These are phyloP conservation scores for Baronia brevicornis DNA, from an alignment of 2,888 invertebrate species.

Conservation along the genomic window DNA sequence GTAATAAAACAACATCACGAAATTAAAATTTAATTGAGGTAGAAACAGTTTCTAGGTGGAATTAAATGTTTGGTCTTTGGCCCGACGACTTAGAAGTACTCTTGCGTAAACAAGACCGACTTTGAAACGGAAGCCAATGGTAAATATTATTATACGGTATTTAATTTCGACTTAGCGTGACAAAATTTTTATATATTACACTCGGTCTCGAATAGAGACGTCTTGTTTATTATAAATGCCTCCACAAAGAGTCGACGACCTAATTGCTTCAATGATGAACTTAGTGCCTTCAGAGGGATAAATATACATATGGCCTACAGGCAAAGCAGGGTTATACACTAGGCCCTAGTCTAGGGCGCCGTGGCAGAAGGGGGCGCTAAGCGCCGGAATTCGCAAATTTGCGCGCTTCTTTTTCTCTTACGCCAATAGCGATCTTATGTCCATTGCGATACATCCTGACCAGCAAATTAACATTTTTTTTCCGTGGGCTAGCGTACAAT, in stretches of 20 bases:
- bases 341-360: too few species aligned
- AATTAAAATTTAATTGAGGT: conserved; percentile 11
- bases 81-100: conserved; percentile 6
- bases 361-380: too few species aligned
- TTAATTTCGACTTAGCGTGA: conserved; percentile 15
- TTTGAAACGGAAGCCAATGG: conserved; percentile 28
- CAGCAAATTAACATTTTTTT: too few species aligned
- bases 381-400: too few species aligned
- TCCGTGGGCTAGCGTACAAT: too few species aligned
- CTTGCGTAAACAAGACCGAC: conserved; percentile 17
- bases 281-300: too few species aligned
- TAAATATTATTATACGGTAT: conserved; percentile 19
- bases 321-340: too few species aligned
- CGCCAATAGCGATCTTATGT: too few species aligned
- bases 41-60: conserved; percentile 13
- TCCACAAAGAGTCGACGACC: not conserved
- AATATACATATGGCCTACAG: too few species aligned
- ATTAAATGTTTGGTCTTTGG: conserved; percentile 6
- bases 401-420: too few species aligned
- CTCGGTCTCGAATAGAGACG: not conserved
- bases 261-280: too few species aligned
- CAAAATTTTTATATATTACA: conserved; percentile 6
- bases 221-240: conserved; percentile 1
- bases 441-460: too few species aligned
- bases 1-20: conserved; percentile 12